Percentiles rank a stretch among this genome's conserved stretches.
phyloP scores from a whole-genome alignment of 2,888 invertebrate species.

The Homarus gammarus region DNA sequence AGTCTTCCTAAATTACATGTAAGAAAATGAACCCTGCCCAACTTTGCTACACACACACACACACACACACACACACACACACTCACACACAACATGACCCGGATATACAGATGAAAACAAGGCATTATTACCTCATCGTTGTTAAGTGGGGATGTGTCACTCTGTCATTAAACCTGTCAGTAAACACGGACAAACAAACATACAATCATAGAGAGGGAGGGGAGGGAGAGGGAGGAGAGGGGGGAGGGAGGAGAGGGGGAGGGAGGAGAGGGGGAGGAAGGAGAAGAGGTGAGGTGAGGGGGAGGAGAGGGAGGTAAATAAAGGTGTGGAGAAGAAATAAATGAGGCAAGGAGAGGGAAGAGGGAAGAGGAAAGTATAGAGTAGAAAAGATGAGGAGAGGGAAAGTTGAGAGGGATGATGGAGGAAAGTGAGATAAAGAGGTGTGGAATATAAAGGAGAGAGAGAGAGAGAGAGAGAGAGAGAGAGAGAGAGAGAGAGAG shows the following conservation, averaged over 20 bases:
- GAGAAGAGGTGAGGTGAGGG: background rate
- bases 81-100: too few relatives aligned
- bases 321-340: background rate
- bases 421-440: background rate
- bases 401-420: background rate
- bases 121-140: too few relatives aligned
- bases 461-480: background rate
- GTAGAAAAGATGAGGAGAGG: background rate
- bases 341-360: background rate
- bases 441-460: background rate
- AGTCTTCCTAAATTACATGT: too few relatives aligned
- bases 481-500: background rate
- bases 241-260: background rate
- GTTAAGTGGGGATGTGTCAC: too few relatives aligned
- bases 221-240: background rate
- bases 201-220: too few relatives aligned
- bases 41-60: too few relatives aligned
- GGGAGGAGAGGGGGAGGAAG: background rate
- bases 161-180: too few relatives aligned
- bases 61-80: too few relatives aligned
- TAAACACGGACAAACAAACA: too few relatives aligned
- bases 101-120: too few relatives aligned
- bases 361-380: background rate
- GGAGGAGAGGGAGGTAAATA: background rate
- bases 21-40: too few relatives aligned